Conservation (phyloP, 2,113 vertebrate species). For the Patagioenas fasciata region DNA sequence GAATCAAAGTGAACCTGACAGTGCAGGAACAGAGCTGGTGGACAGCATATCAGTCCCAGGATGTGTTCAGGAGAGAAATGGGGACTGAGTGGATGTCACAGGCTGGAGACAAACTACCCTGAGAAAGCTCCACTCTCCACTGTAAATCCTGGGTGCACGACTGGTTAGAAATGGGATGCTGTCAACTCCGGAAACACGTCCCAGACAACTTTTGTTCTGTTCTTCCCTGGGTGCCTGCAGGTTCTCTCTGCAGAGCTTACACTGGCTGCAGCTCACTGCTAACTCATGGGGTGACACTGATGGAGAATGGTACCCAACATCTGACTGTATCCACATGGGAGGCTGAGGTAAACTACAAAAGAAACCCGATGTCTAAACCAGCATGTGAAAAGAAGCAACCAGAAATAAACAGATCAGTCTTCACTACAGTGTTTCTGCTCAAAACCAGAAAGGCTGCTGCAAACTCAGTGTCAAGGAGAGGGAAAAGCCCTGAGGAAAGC, state of each 20-base stretch:
- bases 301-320: background rate
- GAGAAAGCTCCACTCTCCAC: background rate
- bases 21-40: background rate
- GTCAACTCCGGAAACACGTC: background rate
- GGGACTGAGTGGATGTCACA: background rate
- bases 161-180: background rate
- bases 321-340: background rate
- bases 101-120: background rate
- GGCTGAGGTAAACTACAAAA: background rate
- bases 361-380: background rate
- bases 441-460: background rate
- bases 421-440: background rate
- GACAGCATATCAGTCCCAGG: accelerated
- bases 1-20: background rate
- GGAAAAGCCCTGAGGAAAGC: background rate
- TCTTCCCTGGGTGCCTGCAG: background rate
- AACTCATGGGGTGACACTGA: background rate
- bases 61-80: background rate
- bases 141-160: background rate
- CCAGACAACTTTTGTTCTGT: background rate
- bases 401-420: background rate
- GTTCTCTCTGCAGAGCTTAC: background rate
- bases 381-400: background rate
- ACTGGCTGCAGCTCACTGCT: background rate
- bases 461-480: background rate